Percentiles rank a stretch among this genome's conserved stretches.
phyloP scores from a whole-genome alignment of 2,888 invertebrate genomes.

The Thalpophila matura region DNA sequence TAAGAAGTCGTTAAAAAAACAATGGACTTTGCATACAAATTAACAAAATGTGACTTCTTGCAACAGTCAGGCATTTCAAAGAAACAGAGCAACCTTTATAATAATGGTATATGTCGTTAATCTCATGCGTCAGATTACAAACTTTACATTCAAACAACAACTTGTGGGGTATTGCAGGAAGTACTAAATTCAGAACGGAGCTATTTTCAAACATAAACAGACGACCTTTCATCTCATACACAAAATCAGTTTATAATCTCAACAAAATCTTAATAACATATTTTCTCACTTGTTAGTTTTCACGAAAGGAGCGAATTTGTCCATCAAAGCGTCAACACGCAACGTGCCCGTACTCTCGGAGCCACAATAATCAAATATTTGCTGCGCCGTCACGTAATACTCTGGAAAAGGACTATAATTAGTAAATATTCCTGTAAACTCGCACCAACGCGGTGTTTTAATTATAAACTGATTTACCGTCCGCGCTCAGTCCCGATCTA shows the following conservation, averaged over 20 bases:
- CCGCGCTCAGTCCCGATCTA: constrained; percentile 75
- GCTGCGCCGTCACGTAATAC: constrained; percentile 83
- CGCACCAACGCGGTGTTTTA: constrained; percentile 80
- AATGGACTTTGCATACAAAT: not conserved
- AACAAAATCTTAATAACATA: constrained; percentile 27
- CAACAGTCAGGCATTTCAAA: not conserved
- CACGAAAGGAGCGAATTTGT: constrained; percentile 84
- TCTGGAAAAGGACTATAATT: constrained; percentile 80
- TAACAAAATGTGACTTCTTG: not conserved
- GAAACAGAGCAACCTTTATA: constrained; percentile 3
- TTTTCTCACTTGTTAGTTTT: constrained; percentile 86
- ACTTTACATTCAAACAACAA: constrained; percentile 5
- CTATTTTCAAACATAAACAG: constrained; percentile 40
- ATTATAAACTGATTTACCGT: constrained; percentile 80
- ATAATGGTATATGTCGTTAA: too few relatives aligned
- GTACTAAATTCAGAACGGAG: constrained; percentile 33
- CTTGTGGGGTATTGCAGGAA: constrained; percentile 26
- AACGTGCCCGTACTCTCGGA: constrained; percentile 78
- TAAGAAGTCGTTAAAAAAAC: not conserved
- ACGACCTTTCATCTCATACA: constrained; percentile 36
- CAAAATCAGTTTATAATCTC: constrained; percentile 19
- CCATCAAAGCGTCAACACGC: constrained; percentile 83
- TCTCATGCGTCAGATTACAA: constrained; percentile 18
- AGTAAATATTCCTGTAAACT: constrained; percentile 71
- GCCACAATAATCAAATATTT: constrained; percentile 86